A percentile compares a stretch with the other conserved stretches of the same genome.
Conservation (phyloP, 2,113 vertebrate species). For the Dasyornis broadbenti region DNA sequence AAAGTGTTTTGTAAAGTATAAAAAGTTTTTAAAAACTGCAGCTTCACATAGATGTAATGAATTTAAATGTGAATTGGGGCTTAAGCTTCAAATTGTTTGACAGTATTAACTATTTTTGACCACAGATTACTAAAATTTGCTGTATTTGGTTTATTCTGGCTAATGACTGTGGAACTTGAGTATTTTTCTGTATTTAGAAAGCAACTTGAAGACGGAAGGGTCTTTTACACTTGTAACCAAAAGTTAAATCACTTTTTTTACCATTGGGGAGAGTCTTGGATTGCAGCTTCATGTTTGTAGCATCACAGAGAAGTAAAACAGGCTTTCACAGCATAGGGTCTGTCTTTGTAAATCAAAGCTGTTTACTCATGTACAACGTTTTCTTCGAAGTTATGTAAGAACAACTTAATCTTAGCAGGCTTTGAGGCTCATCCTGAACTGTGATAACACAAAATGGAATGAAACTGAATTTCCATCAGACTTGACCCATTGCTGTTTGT, state of each 20-base stretch:
- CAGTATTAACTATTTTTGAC: not conserved
- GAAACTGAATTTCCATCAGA: not conserved
- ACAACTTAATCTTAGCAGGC: not conserved
- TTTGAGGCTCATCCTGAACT: not conserved
- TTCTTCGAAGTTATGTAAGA: not conserved
- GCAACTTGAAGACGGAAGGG: not conserved
- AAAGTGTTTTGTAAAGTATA: not conserved
- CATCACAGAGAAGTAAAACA: not conserved
- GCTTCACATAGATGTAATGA: not conserved
- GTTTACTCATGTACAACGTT: not conserved
- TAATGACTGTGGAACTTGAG: not conserved
- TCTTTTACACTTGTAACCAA: not conserved
- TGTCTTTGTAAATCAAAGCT: not conserved
- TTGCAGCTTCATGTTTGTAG: not conserved
- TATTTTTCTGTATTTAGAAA: not conserved
- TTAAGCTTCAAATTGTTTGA: not conserved
- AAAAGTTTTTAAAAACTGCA: not conserved
- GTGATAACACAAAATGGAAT: not conserved
- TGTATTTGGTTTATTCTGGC: not conserved
- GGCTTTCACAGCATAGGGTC: not conserved
- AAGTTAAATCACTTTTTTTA: not conserved
- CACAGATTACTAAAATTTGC: not conserved
- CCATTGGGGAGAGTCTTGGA: not conserved
- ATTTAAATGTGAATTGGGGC: not conserved
- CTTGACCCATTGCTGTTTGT: not conserved